Conservation (phyloP, 2,888 invertebrate species). For the Sisyra terminalis region DNA sequence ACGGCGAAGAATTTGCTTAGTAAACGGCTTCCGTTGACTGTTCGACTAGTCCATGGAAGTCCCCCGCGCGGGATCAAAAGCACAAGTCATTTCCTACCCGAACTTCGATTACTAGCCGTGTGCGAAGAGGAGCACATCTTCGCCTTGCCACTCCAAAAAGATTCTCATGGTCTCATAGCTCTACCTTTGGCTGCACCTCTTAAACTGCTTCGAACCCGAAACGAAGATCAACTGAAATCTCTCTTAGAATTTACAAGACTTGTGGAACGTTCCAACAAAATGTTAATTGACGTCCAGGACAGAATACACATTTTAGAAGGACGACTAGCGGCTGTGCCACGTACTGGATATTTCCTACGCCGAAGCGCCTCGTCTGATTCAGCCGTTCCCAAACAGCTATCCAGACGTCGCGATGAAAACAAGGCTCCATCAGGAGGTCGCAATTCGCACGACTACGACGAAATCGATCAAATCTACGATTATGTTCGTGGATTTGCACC, state of each 20-base stretch:
- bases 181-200: constrained; percentile 74
- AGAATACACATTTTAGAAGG: constrained; percentile 68
- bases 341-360: constrained; percentile 54
- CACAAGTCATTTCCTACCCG: constrained; percentile 67
- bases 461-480: constrained; percentile 93
- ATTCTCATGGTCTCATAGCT: constrained; percentile 59
- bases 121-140: constrained; percentile 78
- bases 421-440: constrained; percentile 28
- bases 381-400: constrained; percentile 28
- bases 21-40: constrained; percentile 83
- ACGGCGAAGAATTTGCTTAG: constrained; percentile 74
- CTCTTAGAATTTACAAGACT: constrained; percentile 53
- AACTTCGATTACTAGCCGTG: constrained; percentile 64
- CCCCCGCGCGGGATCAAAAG: constrained; percentile 72
- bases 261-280: constrained; percentile 57
- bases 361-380: constrained; percentile 67
- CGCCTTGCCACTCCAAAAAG: constrained; percentile 67
- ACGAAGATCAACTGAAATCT: constrained; percentile 58
- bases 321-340: constrained; percentile 37
- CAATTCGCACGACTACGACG: constrained; percentile 72
- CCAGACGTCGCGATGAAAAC: constrained; percentile 37
- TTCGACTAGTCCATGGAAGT: constrained; percentile 79
- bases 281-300: constrained; percentile 62
- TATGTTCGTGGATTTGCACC: constrained; percentile 89
- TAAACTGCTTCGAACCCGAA: constrained; percentile 66